Evolutionary conservation across 2,888 invertebrate genomes (phyloP), one percentile per base, ranked within the genome.

Genomic region (Aromia moschata): DNA sequence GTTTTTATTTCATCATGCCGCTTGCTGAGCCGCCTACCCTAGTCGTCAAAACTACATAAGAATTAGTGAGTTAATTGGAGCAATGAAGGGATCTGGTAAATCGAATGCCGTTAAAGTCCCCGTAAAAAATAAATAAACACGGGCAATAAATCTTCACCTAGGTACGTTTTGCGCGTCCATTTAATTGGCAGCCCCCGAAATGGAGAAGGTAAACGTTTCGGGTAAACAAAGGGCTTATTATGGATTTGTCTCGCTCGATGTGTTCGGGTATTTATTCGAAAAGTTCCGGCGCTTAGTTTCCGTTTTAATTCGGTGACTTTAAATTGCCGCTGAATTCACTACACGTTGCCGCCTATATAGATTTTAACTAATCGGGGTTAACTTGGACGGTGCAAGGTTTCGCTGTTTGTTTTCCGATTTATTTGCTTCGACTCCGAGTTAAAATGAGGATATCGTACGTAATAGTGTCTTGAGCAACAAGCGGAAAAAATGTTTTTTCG

Each of bases 31-130:
- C n/a, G n/a, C n/a, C n/a, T n/a, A n/a, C n/a, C n/a, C n/a, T n/a
- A n/a, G n/a, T n/a, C n/a, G n/a, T n/a, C n/a, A n/a, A n/a, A n/a
- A n/a, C n/a, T n/a, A n/a, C n/a, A n/a, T n/a, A n/a, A n/a, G n/a
- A n/a, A n/a, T n/a, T n/a, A n/a, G n/a, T n/a, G 25, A 7, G 61
- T 60, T 64, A 66, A 66, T 66, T 64, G 56, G 60, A 58, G 54
- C 60, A 64, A 66, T 66, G 62, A n/a, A 52, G 41, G 57, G 36
- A 51, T 15, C 17, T 15, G 31, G 44, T 49, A 31, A 55, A 41
- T 49, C 14, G 33, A 47, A 56, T 18, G 20, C 56, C 16, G 17
- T 51, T 53, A 55, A 41, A 44, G 33, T 12, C 16, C 11, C 16
- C 44, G 16, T 12, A 51, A 37, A 57, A 57, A 57, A 51, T 44